Conservation (phyloP, 2,888 invertebrate genomes). For the Alviniconcha strummeri region DNA sequence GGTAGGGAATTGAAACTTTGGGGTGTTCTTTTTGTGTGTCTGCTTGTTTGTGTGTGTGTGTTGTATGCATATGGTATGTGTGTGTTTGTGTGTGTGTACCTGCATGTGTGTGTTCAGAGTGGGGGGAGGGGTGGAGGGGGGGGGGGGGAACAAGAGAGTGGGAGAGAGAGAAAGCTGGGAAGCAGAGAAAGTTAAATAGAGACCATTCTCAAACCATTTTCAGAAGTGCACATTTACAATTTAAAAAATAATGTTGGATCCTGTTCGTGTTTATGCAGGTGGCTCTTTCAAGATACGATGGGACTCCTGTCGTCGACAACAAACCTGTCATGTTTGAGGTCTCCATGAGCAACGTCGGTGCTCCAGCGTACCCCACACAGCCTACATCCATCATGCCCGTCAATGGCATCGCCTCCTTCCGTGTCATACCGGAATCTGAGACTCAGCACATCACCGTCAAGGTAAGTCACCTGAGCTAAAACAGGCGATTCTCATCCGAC, state of each 20-base stretch:
- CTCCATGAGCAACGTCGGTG: constrained; percentile 36
- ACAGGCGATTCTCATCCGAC: background rate
- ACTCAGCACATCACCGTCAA: constrained; percentile 52
- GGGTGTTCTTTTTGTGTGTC: background rate
- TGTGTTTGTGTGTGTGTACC: no score
- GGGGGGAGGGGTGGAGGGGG: background rate
- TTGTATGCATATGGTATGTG: no score
- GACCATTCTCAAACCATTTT: no score
- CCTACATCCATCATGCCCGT: constrained; percentile 54
- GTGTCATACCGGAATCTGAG: constrained; percentile 50
- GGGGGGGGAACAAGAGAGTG: background rate
- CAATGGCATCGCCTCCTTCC: constrained; percentile 65
- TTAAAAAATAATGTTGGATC: no score
- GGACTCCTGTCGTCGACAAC: constrained; percentile 77
- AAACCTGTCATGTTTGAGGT: constrained; percentile 51
- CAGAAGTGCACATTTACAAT: no score
- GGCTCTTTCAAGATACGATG: constrained; percentile 92
- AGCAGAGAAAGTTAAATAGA: no score
- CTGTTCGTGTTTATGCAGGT: constrained; percentile 76
- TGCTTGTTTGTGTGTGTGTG: no score
- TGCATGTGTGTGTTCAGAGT: no score
- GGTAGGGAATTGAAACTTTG: constrained; percentile 63
- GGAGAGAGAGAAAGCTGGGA: background rate
- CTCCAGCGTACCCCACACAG: constrained; percentile 27
- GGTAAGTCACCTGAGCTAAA: constrained; percentile 47